Conservation (phyloP, 2,888 invertebrate genomes). For the Achlya flavicornis region DNA sequence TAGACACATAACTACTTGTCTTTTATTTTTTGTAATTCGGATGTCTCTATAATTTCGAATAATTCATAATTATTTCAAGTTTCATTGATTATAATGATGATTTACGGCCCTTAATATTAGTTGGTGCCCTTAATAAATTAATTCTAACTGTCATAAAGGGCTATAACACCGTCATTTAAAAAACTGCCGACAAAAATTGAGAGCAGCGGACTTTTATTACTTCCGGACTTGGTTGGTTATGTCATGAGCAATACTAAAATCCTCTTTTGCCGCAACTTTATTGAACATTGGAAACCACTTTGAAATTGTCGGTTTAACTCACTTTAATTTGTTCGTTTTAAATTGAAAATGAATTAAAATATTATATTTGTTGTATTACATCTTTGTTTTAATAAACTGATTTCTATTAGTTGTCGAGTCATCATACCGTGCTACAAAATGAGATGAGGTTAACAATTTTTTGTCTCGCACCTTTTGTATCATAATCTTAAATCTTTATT, state of each 20-base stretch:
- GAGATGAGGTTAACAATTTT: too few relatives aligned
- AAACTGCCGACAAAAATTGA: conserved; percentile 55
- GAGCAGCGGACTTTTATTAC: conserved; percentile 56
- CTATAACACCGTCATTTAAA: conserved; percentile 44
- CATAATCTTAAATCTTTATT: too few relatives aligned
- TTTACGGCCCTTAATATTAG: conserved; percentile 45
- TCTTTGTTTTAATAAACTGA: neutral
- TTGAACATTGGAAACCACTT: conserved; percentile 9
- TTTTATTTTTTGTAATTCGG: neutral
- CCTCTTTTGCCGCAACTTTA: conserved; percentile 10
- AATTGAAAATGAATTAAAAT: neutral
- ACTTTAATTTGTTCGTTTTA: neutral
- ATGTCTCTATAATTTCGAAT: conserved; percentile 6
- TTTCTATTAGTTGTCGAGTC: neutral
- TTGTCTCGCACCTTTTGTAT: too few relatives aligned
- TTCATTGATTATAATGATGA: conserved; percentile 50
- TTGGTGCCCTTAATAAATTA: conserved; percentile 61
- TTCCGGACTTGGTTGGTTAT: conserved; percentile 48
- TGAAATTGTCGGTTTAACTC: neutral
- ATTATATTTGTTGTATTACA: neutral
- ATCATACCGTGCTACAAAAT: too few relatives aligned
- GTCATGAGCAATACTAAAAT: conserved; percentile 22
- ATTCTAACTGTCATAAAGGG: conserved; percentile 44
- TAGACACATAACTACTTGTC: too few relatives aligned
- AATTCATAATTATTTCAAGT: conserved; percentile 6